Evolutionary conservation across 2,113 vertebrate genomes (phyloP), one percentile per base, ranked within the genome.

Genomic region (Thinocorus orbignyianus): DNA sequence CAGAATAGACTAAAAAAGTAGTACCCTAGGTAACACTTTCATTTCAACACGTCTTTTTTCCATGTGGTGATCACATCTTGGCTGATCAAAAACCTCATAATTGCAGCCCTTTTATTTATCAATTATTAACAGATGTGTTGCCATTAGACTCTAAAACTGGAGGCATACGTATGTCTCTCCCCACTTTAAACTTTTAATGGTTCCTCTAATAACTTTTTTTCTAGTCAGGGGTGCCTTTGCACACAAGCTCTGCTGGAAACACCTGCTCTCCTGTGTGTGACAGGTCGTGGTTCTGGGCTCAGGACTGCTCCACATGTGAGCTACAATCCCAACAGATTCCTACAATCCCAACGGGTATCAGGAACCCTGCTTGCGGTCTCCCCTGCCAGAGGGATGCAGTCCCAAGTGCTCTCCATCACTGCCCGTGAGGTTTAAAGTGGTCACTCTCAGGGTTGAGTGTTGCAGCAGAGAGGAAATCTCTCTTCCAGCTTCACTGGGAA

Each of bases 381-480:
- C 54, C 39, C 33, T 8, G 30, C 22, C 4, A 52, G 55, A 13
- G 16, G 37, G 31, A 26, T 13, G 69, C 5, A 0, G 33, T 33
- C 25, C 51, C 71, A 22, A 37, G 44, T 1, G 7, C 65, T 82
- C 60, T 81, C 48, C 30, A 9, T 10, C 28, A 35, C 57, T 58
- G 55, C 62, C 86, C 55, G 46, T 24, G 39, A 88, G 74, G 70
- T 74, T 87, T 28, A 70, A 70, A 86, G 49, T 37, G 60, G 46
- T 85, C 65, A 86, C 94, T 92, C 78, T 64, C 49, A 92, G 94
- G 97, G 95, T 96, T 92, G 87, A 96, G 96, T 94, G 94, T 57
- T 15, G 4, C 58, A 71, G 92, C 85, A 91, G 82, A 77, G 76
- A 57, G 57, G 54, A 90, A 91, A 25, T 12, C 49, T 48, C 79